These are phyloP conservation scores for Kryptolebias ocellatus DNA, from an alignment of 2,797 vertebrate species.

Conservation along the genomic window DNA sequence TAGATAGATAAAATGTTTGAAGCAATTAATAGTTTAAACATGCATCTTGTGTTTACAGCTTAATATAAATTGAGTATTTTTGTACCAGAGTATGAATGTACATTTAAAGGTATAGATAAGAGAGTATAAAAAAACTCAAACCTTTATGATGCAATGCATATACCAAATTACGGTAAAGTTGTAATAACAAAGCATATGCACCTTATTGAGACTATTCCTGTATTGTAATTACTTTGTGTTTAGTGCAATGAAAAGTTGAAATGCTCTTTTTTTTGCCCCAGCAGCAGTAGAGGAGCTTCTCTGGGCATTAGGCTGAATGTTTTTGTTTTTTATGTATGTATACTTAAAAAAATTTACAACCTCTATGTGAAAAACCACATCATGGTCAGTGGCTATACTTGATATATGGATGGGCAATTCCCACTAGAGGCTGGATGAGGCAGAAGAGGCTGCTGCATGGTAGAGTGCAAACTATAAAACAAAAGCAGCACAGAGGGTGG, in stretches of 20 bases:
- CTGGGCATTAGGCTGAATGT: conserved; percentile 26
- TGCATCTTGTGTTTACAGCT: too few species aligned
- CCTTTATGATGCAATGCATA: neutral
- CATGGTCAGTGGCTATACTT: conserved; percentile 40
- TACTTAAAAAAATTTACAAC: conserved; percentile 66
- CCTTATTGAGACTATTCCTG: neutral
- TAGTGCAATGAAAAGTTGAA: conserved; percentile 18
- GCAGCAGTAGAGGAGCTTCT: conserved; percentile 41
- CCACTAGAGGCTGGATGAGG: conserved; percentile 16
- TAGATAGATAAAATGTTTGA: neutral
- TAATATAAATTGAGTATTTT: too few species aligned
- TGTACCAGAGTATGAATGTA: too few species aligned
- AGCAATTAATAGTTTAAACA: too few species aligned
- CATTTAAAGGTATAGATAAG: too few species aligned
- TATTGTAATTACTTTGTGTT: neutral
- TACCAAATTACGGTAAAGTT: neutral
- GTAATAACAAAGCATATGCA: neutral
- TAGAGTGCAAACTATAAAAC: conserved; percentile 41
- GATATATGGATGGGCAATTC: conserved; percentile 49
- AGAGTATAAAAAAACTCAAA: neutral
- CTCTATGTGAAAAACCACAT: conserved; percentile 59
- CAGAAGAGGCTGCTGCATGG: conserved; percentile 19
- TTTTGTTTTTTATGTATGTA: conserved; percentile 24
- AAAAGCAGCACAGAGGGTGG: conserved; percentile 27
- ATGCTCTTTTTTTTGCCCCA: conserved; percentile 5